Percentiles rank a stretch among this genome's conserved stretches.
phyloP scores from a whole-genome alignment of 2,113 vertebrate species.

The Progne subis region DNA sequence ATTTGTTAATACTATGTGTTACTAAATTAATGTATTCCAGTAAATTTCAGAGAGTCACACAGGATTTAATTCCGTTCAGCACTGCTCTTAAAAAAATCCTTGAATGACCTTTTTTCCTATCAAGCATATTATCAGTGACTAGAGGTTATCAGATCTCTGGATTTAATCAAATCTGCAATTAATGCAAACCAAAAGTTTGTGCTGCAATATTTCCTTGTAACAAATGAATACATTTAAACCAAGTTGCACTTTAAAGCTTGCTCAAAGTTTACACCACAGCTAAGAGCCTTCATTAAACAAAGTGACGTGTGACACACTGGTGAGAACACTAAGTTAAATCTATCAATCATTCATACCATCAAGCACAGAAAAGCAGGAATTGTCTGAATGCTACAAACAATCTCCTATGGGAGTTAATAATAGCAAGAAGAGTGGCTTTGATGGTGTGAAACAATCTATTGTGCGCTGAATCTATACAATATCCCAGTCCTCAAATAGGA shows the following conservation, averaged over 20 bases:
- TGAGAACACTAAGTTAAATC: conserved; percentile 11
- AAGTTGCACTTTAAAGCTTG: conserved; percentile 24
- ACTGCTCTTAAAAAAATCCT: conserved; percentile 25
- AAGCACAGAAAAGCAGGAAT: conserved; percentile 41
- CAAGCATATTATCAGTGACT: background rate
- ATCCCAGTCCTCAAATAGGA: background rate
- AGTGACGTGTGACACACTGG: conserved; percentile 10
- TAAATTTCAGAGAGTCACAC: background rate
- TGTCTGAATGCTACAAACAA: conserved; percentile 37
- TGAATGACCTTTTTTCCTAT: background rate
- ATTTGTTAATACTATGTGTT: background rate
- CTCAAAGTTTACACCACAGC: conserved; percentile 30
- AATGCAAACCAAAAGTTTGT: conserved; percentile 53
- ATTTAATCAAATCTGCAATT: conserved; percentile 29
- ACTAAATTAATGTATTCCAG: background rate
- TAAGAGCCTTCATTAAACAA: conserved; percentile 22
- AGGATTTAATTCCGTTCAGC: background rate
- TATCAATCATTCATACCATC: conserved; percentile 50
- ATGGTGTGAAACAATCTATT: conserved; percentile 55
- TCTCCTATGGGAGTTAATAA: conserved; percentile 14
- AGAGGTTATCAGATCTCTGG: background rate
- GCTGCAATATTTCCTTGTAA: conserved; percentile 16
- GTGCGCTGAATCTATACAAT: conserved; percentile 29
- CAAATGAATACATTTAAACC: conserved; percentile 1
- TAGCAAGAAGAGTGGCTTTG: conserved; percentile 46